A percentile compares a stretch with the other conserved stretches of the same genome.
Conservation (phyloP, 2,113 vertebrate species). For the Albula goreensis region DNA sequence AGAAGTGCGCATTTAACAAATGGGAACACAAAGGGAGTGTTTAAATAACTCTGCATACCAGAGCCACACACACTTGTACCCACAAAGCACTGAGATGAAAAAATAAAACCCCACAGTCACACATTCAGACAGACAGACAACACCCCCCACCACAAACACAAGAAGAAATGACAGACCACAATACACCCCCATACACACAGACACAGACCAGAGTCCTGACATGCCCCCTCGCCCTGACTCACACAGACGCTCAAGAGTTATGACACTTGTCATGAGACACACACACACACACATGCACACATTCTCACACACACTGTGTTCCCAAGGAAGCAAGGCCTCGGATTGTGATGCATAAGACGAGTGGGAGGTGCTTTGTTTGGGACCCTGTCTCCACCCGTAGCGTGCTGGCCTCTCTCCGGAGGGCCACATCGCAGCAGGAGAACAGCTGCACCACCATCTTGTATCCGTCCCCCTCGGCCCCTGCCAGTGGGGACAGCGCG, state of each 20-base stretch:
- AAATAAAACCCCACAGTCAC: too few species aligned
- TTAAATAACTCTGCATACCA: background rate
- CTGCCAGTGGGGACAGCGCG: slow-evolving; percentile 57
- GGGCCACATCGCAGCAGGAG: slow-evolving; percentile 59
- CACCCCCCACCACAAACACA: background rate
- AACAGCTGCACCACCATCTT: slow-evolving; percentile 66
- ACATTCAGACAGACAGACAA: too few species aligned
- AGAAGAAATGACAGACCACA: background rate
- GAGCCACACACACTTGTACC: too few species aligned
- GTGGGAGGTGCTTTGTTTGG: slow-evolving; percentile 54
- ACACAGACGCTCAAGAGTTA: too few species aligned
- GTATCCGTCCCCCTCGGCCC: slow-evolving; percentile 45
- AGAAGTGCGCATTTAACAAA: too few species aligned
- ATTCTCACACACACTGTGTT: background rate
- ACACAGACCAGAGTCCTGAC: background rate
- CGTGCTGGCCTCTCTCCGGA: slow-evolving; percentile 66
- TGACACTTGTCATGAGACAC: too few species aligned
- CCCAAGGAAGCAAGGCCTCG: slow-evolving; percentile 70
- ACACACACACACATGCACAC: background rate
- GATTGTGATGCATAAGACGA: slow-evolving; percentile 78
- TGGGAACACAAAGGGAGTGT: background rate
- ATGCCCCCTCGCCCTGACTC: too few species aligned
- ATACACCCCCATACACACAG: background rate
- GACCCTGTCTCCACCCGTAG: slow-evolving; percentile 60
- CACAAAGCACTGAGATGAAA: too few species aligned